phyloP scores from a whole-genome alignment of 2,888 invertebrate species.

The Conchocele bisecta region DNA sequence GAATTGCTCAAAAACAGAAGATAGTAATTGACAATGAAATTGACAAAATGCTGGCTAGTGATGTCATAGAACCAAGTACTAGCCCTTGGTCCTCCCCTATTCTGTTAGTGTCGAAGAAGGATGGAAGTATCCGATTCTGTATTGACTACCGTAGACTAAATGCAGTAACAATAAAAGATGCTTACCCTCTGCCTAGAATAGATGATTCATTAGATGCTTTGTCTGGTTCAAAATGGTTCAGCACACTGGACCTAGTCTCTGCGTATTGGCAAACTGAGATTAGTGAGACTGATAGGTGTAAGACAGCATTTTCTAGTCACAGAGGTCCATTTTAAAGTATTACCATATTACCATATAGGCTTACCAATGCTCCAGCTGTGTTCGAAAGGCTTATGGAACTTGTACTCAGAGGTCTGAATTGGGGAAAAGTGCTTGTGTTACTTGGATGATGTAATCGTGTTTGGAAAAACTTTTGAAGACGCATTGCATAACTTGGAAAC shows the following conservation, averaged over 20 bases:
- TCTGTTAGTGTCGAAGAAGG: slow-evolving; percentile 39
- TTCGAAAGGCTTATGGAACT: slow-evolving; percentile 44
- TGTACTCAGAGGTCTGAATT: slow-evolving; percentile 23
- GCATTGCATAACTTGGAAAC: too few species aligned
- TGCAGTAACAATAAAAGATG: slow-evolving; percentile 23
- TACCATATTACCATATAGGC: slow-evolving; percentile 37
- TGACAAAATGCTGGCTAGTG: slow-evolving; percentile 7
- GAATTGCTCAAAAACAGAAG: background rate
- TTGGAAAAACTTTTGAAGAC: slow-evolving; percentile 20
- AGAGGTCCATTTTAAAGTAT: slow-evolving; percentile 45
- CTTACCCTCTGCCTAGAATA: slow-evolving; percentile 42
- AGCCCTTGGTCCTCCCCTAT: slow-evolving; percentile 45
- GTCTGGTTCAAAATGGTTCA: slow-evolving; percentile 40
- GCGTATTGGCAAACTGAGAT: slow-evolving; percentile 49
- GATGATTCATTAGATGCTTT: slow-evolving; percentile 33
- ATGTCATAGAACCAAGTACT: slow-evolving; percentile 39
- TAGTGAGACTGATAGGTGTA: slow-evolving; percentile 7
- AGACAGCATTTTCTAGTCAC: slow-evolving; percentile 47
- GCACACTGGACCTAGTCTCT: slow-evolving; percentile 28
- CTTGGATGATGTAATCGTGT: slow-evolving; percentile 42
- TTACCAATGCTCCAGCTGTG: slow-evolving; percentile 31
- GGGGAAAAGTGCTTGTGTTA: slow-evolving; percentile 26
- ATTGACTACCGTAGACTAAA: slow-evolving; percentile 35
- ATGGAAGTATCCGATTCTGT: slow-evolving; percentile 45
- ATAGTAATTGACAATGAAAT: background rate